phyloP scores from a whole-genome alignment of 2,113 vertebrate species.

The Oreotragus oreotragus region DNA sequence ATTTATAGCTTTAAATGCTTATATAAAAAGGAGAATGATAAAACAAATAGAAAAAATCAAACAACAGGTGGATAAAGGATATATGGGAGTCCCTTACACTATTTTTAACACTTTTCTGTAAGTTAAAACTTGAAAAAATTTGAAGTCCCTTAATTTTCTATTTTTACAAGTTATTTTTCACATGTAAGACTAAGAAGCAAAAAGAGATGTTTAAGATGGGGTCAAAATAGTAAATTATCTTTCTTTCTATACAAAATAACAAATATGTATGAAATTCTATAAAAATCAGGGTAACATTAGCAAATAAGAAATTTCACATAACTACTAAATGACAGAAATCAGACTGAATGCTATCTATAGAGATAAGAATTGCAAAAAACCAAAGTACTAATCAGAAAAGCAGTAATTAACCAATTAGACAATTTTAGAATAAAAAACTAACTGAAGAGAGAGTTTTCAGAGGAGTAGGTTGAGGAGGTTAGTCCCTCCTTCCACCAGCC shows the following conservation, averaged over 20 bases:
- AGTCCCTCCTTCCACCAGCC: background rate
- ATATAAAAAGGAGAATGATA: background rate
- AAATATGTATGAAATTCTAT: background rate
- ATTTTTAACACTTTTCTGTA: background rate
- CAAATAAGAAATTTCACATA: background rate
- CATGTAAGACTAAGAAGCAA: background rate
- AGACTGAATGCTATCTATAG: background rate
- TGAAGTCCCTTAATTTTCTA: background rate
- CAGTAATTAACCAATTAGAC: background rate
- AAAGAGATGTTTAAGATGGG: background rate
- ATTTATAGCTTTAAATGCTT: background rate
- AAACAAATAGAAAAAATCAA: background rate
- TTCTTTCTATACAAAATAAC: background rate
- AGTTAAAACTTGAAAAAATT: background rate
- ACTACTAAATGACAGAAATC: background rate
- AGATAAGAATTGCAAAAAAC: background rate
- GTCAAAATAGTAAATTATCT: background rate
- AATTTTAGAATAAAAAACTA: background rate
- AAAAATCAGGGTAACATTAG: background rate
- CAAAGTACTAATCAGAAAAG: background rate
- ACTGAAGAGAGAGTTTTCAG: background rate
- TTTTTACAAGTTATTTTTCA: background rate
- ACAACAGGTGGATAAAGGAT: background rate
- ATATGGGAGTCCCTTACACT: background rate
- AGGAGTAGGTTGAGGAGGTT: background rate